Base-by-base conservation (phyloP, 2,888 invertebrate genomes). In the Cyrtodaria siliqua region DNA sequence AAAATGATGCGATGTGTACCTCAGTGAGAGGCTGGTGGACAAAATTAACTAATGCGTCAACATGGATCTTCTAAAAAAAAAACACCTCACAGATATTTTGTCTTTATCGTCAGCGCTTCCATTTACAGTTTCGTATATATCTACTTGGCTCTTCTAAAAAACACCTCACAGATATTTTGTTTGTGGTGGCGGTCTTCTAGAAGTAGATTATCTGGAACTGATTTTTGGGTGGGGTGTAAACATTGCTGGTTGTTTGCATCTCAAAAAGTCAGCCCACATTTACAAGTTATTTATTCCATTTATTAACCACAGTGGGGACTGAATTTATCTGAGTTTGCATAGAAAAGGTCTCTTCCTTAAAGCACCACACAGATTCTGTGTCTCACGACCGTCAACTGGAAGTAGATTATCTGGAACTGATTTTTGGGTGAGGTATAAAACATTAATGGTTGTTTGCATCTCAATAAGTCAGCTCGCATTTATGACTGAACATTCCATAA, bases 151-250 rank as follows among this genome's bases (percentile, higher is more conserved):
- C 70, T 75, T 70, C 75, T 66, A 27, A 75, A 75, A 76, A 70
- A 70, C 70, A 76, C 76, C 70, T 61, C 53, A 50, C 26, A 47
- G 40, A 27, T 57, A 23, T 49, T 18, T 23, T 63, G 40, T 33
- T 26, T 59, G 2, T 47, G 14, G 12, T 72, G 71, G 77, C 59
- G 53, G 67, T 77, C 71, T 26, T 62, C 40, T 50, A 67, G 77
- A 77, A 77, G 77, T 52, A 77, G 44, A 77, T 42, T 1, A 77
- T 8, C 29, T 68, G 4, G 29, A 40, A 42, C 53, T 52, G 50
- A 38, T 64, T 69, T 76, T 63, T 76, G 76, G 73, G 78, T 78
- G 78, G 69, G 78, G 69, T 78, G 63, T 42, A 33, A 42, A 29
- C 29, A 55, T 33, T 56, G 55, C 18, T 6, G 27, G 29, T 62